phyloP scores from a whole-genome alignment of 2,113 vertebrate genomes.

The Triplophysa tibetana region DNA sequence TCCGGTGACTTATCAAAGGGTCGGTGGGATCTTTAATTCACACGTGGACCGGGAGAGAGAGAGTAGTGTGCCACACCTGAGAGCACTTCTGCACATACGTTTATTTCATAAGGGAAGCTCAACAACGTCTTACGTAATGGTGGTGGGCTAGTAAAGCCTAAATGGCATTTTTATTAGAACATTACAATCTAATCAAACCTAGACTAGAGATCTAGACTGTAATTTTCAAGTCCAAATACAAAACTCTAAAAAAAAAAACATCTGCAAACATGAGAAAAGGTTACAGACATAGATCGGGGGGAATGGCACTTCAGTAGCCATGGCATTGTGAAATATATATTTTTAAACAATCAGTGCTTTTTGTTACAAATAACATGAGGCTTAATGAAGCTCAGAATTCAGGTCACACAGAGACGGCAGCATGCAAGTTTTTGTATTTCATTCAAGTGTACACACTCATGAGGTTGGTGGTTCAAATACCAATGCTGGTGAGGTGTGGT shows the following conservation, averaged over 20 bases:
- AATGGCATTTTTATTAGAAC: background rate
- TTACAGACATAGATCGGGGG: background rate
- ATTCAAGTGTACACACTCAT: background rate
- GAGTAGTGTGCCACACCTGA: background rate
- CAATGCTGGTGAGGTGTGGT: background rate
- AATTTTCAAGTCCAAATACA: background rate
- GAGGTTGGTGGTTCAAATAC: constrained; percentile 3
- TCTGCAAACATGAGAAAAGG: background rate
- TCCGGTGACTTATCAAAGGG: constrained; percentile 9
- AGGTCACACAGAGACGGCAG: background rate
- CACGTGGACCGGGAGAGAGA: background rate
- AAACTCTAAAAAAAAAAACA: background rate
- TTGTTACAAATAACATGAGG: constrained; percentile 3
- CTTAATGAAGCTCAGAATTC: background rate
- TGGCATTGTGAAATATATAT: no score
- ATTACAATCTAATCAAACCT: background rate
- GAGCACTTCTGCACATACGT: background rate
- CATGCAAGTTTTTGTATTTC: background rate
- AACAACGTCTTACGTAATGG: background rate
- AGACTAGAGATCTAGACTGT: background rate
- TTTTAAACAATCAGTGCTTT: background rate
- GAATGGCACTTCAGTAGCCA: background rate
- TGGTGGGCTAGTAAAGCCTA: background rate
- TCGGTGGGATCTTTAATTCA: background rate
- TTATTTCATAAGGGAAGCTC: background rate